Conservation (phyloP, 1,140 invertebrate genomes). For the Thaumetopoea pityocampa region DNA sequence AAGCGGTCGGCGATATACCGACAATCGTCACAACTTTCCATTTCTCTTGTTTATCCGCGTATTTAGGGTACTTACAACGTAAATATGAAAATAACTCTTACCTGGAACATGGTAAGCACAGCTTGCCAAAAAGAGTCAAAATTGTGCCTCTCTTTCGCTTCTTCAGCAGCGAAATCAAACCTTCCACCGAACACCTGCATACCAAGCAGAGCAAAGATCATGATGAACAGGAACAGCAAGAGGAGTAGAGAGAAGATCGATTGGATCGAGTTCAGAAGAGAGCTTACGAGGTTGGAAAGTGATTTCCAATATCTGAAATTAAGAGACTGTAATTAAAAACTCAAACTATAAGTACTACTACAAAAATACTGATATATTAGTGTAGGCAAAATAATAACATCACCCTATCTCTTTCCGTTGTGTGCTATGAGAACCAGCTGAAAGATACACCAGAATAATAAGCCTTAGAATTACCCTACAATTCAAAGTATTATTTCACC, state of each 20-base stretch:
- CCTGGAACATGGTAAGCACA: slow-evolving; percentile 98
- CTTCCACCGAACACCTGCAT: slow-evolving; percentile 97
- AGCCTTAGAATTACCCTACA: no score
- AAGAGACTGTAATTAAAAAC: not conserved
- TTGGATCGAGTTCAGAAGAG: slow-evolving; percentile 98
- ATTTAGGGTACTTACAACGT: no score
- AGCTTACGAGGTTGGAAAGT: slow-evolving; percentile 97
- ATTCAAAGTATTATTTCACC: no score
- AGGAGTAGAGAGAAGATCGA: slow-evolving; percentile 98
- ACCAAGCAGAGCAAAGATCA: slow-evolving; percentile 98
- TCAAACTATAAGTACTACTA: no score
- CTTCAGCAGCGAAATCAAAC: slow-evolving; percentile 93
- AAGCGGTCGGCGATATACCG: no score
- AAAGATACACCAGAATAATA: no score
- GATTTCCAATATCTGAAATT: slow-evolving; percentile 96
- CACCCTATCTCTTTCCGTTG: no score
- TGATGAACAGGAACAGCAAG: slow-evolving; percentile 98
- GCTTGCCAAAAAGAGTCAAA: slow-evolving; percentile 99
- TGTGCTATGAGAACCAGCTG: no score
- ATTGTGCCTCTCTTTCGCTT: slow-evolving; percentile 92
- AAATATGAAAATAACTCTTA: slow-evolving; percentile 71
- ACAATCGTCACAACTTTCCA: no score
- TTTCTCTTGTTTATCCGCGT: no score
- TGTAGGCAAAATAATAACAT: not conserved
- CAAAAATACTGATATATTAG: not conserved